Evolutionary conservation across 2,113 vertebrate species (phyloP).

Genomic region (Xiphorhynchus elegans): DNA sequence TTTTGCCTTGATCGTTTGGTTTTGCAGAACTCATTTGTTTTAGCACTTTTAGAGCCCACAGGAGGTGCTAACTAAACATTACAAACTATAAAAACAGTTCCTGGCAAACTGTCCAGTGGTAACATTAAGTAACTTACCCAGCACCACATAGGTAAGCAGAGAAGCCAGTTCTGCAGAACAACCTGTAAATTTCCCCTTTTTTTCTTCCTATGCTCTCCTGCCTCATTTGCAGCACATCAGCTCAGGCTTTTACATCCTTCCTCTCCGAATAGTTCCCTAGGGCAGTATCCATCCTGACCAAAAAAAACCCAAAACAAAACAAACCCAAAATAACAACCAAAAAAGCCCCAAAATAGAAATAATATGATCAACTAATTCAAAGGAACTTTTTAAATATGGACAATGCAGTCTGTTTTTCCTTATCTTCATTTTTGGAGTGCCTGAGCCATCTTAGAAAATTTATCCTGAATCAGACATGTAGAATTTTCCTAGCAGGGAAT

Average conservation of each 20-base stretch:
- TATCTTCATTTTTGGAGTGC: not conserved
- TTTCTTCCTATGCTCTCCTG: not conserved
- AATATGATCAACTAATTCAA: not conserved
- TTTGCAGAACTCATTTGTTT: not conserved
- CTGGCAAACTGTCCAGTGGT: not conserved
- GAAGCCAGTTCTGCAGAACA: not conserved
- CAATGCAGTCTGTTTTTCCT: not conserved
- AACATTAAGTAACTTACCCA: not conserved
- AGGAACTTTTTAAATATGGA: not conserved
- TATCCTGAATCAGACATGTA: not conserved
- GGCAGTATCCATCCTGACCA: not conserved
- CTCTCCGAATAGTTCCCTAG: not conserved
- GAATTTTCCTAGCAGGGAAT: not conserved
- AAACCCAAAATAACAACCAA: not conserved
- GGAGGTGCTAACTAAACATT: not conserved
- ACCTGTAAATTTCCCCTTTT: not conserved
- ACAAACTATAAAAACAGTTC: not conserved
- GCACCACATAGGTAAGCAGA: not conserved
- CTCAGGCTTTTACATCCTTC: not conserved
- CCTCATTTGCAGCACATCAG: not conserved
- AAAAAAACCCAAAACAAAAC: not conserved
- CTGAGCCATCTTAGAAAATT: not conserved
- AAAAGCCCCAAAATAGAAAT: not conserved
- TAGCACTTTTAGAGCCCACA: not conserved
- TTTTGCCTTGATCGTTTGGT: not conserved